phyloP scores from a whole-genome alignment of 2,888 invertebrate species.

The Volucella inflata region DNA sequence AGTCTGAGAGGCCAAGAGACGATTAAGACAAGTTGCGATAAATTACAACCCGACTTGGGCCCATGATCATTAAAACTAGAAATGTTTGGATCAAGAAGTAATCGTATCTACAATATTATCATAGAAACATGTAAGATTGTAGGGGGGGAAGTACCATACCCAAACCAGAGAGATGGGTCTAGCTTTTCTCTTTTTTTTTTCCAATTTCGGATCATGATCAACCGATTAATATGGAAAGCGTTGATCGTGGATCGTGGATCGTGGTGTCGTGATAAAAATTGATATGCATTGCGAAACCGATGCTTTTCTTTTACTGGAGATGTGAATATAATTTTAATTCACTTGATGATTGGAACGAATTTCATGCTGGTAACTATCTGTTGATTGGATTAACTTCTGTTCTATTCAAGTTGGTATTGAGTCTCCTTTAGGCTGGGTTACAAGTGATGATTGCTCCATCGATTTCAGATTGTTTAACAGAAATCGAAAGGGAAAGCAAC shows the following conservation, averaged over 20 bases:
- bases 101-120: neutral
- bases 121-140: neutral
- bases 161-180: neutral
- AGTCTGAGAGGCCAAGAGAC: neutral
- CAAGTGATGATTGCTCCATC: too few species aligned
- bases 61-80: slow-evolving; percentile 23
- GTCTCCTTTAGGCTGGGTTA: too few species aligned
- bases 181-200: slow-evolving; percentile 48
- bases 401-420: too few species aligned
- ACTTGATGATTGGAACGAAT: too few species aligned
- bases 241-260: slow-evolving; percentile 43
- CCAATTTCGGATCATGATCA: slow-evolving; percentile 26
- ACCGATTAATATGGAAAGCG: slow-evolving; percentile 64
- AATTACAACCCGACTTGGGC: neutral
- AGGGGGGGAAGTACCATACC: too few species aligned
- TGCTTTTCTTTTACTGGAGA: too few species aligned
- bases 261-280: slow-evolving; percentile 31
- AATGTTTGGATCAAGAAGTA: neutral
- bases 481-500: too few species aligned
- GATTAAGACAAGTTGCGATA: slow-evolving; percentile 15
- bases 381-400: too few species aligned
- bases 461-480: too few species aligned
- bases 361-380: too few species aligned
- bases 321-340: too few species aligned
- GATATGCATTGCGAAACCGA: slow-evolving; percentile 43